Evolutionary conservation across 2,888 invertebrate genomes (phyloP).

Genomic region (Limnephilus auricula): DNA sequence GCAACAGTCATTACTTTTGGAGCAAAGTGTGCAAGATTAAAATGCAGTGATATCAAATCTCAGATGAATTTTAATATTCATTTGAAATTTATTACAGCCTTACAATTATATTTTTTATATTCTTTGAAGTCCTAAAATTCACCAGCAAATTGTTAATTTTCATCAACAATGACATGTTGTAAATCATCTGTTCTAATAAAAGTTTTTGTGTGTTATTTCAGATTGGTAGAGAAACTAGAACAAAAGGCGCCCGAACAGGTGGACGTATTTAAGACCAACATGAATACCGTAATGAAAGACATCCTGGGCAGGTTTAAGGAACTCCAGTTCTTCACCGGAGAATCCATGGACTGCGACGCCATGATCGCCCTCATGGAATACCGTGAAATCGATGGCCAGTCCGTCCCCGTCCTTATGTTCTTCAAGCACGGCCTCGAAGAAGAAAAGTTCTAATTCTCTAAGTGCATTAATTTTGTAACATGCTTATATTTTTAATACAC

Average conservation of each 20-base stretch:
- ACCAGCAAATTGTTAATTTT: not conserved
- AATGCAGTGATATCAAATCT: not conserved
- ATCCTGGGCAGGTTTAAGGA: slow-evolving; percentile 94
- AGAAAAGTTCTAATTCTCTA: slow-evolving; percentile 89
- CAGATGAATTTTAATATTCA: not conserved
- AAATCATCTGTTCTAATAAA: not conserved
- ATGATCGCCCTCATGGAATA: slow-evolving; percentile 97
- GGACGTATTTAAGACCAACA: slow-evolving; percentile 92
- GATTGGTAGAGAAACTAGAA: slow-evolving; percentile 89
- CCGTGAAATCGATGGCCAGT: slow-evolving; percentile 90
- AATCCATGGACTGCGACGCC: slow-evolving; percentile 95
- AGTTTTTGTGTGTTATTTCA: slow-evolving; percentile 70
- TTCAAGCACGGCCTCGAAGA: slow-evolving; percentile 97
- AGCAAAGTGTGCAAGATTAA: slow-evolving; percentile 74
- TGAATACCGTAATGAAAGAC: slow-evolving; percentile 96
- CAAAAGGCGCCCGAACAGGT: slow-evolving; percentile 90
- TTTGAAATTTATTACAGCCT: not conserved
- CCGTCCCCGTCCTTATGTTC: slow-evolving; percentile 94
- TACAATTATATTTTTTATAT: not conserved
- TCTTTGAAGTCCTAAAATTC: not conserved
- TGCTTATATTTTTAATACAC: slow-evolving; percentile 19
- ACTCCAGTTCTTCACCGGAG: slow-evolving; percentile 94
- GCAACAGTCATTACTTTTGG: slow-evolving; percentile 69
- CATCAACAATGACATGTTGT: not conserved
- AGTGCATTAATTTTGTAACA: slow-evolving; percentile 20